Conservation (phyloP, 2,888 invertebrate species). For the Acleris laterana region DNA sequence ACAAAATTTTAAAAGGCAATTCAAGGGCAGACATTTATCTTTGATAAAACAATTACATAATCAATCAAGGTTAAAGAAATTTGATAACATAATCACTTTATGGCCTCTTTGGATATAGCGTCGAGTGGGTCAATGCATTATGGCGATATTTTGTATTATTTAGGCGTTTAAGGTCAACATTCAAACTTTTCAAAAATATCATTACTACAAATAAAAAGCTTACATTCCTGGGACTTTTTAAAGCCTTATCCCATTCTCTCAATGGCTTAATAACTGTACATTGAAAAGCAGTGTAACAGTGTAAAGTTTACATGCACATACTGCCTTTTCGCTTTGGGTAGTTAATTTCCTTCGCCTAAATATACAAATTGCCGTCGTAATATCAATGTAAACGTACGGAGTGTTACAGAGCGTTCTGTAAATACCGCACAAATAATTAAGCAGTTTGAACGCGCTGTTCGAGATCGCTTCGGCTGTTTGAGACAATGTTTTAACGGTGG, state of each 20-base stretch:
- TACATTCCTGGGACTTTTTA: background rate
- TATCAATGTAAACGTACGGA: slow-evolving; percentile 14
- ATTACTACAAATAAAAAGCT: background rate
- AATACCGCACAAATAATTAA: slow-evolving; percentile 71
- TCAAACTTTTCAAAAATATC: background rate
- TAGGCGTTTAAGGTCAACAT: slow-evolving; percentile 17
- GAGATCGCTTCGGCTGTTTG: slow-evolving; percentile 3
- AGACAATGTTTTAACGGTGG: slow-evolving; percentile 9
- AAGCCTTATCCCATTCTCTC: background rate
- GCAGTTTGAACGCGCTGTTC: slow-evolving; percentile 39
- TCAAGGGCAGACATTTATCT: slow-evolving; percentile 4
- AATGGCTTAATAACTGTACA: background rate
- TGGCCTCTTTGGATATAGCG: slow-evolving; percentile 14
- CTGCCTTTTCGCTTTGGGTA: too few species aligned
- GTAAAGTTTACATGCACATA: too few species aligned
- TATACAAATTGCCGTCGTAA: slow-evolving; percentile 15
- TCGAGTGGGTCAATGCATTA: slow-evolving; percentile 8
- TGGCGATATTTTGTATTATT: slow-evolving; percentile 19
- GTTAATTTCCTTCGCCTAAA: background rate
- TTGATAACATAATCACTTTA: slow-evolving; percentile 12
- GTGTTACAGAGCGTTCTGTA: slow-evolving; percentile 43
- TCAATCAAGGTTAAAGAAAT: slow-evolving; percentile 11
- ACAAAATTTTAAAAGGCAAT: too few species aligned
- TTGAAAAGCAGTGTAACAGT: too few species aligned
- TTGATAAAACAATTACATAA: background rate